Conservation (phyloP, 2,797 vertebrate genomes). For the Typhlichthys subterraneus region DNA sequence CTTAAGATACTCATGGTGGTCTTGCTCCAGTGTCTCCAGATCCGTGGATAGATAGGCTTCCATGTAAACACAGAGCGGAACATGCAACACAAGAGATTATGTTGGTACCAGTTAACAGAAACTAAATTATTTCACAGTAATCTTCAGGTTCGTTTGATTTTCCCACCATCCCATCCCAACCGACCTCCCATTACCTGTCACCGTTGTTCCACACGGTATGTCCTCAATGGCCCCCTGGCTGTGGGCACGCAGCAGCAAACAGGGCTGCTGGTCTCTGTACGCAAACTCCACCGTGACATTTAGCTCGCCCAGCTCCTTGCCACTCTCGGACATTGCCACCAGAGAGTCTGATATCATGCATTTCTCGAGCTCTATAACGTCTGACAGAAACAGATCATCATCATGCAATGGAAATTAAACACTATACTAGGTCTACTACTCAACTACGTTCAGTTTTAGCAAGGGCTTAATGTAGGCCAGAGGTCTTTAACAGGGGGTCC, state of each 20-base stretch:
- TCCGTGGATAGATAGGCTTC: slow-evolving; percentile 82
- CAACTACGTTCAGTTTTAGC: no score
- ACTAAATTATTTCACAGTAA: neutral
- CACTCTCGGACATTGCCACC: slow-evolving; percentile 72
- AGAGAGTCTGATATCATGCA: slow-evolving; percentile 85
- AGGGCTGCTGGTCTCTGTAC: slow-evolving; percentile 61
- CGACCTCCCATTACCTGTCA: slow-evolving; percentile 76
- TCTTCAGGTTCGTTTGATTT: neutral
- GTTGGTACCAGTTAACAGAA: neutral
- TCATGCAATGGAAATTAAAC: neutral
- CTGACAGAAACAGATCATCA: slow-evolving; percentile 52
- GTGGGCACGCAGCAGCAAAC: slow-evolving; percentile 80
- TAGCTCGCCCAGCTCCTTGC: slow-evolving; percentile 79
- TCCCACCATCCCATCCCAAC: neutral
- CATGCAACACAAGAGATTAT: neutral
- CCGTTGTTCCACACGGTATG: slow-evolving; percentile 77
- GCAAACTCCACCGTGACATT: slow-evolving; percentile 73
- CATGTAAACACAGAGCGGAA: slow-evolving; percentile 6
- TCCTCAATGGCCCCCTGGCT: slow-evolving; percentile 75
- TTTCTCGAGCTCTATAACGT: slow-evolving; percentile 72
- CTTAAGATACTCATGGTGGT: slow-evolving; percentile 85
- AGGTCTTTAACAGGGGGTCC: no score
- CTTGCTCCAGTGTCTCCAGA: slow-evolving; percentile 87
- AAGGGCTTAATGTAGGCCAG: no score
- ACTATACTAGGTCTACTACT: neutral